Base-by-base conservation (phyloP, 2,797 vertebrate species). In the Enteromius viviparus region DNA sequence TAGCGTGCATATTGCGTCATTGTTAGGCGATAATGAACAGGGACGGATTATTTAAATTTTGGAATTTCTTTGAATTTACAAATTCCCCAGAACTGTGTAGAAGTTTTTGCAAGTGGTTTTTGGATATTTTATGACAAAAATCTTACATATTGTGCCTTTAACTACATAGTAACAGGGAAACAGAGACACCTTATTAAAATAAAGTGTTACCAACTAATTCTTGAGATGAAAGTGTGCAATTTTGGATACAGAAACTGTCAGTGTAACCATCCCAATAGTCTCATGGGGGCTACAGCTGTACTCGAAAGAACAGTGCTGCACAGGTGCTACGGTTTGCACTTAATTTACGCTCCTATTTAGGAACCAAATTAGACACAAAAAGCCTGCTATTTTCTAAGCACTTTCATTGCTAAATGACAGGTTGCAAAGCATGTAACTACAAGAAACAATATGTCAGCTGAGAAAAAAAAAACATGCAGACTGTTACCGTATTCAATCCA, bases 381-480 rank as follows among this genome's bases (percentile, higher is more conserved):
- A 72, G 37, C 40, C 55, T 81, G 42, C n/a, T 17, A 3, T 66
- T 80, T 70, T 26, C 29, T 26, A 17, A 64, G n/a, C 23, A 29
- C 29, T 58, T 75, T 21, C 23, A 65, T 64, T 74, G 42, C 40
- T 32, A 60, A 81, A 66, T 55, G 29, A 53, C 15, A 55, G 32
- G 19, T 42, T 60, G 40, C 9, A 49, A 72, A 37, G 42, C 40
- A 23, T 62, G 42, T 64, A 81, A 64, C 69, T 64, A 66, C 37
- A 47, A 66, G 47, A 82, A 82, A 66, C 80, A 82, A 82, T 82
- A 82, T 0, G 0, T 49, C 14, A 74, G 45, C 60, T 65, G 47
- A 4, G 6, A 5, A 29, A 6, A 29, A 29, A 23, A 60, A 29
- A 69, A 55, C 47, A 69, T 26, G 64, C 17, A 15, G 37, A 29